phyloP scores from a whole-genome alignment of 1,140 invertebrate species.

The Muscidifurax raptorellus region DNA sequence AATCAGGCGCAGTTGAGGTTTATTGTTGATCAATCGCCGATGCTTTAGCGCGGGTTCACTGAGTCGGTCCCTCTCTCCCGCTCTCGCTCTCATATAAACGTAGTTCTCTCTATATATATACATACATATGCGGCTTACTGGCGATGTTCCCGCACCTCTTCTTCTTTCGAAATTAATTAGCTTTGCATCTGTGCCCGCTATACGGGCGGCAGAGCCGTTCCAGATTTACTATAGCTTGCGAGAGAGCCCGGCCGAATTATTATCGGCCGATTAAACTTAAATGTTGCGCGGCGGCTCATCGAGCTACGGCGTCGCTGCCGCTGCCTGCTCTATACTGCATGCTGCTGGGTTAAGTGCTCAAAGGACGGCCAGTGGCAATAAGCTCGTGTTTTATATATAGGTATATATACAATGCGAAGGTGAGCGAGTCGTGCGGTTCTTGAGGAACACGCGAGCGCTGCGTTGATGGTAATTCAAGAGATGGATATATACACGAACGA shows the following conservation, averaged over 20 bases:
- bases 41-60: not conserved
- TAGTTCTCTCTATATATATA: too few species aligned
- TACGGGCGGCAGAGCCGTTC: not conserved
- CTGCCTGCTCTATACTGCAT: too few species aligned
- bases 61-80: too few species aligned
- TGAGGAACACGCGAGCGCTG: not conserved
- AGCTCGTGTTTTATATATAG: not conserved
- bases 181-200: not conserved
- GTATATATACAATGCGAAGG: not conserved
- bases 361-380: not conserved
- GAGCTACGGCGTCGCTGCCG: too few species aligned
- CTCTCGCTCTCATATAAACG: too few species aligned
- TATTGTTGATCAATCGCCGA: slow-evolving; percentile 2
- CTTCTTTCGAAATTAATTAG: not conserved
- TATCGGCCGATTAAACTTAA: not conserved
- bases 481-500: not conserved
- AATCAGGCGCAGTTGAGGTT: not conserved
- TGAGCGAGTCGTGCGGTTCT: not conserved
- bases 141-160: not conserved
- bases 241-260: not conserved
- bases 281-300: not conserved
- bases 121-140: too few species aligned
- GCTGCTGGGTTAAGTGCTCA: not conserved
- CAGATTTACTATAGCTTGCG: not conserved
- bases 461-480: not conserved